Conservation (phyloP, 2,113 vertebrate genomes). For the Corapipo altera region DNA sequence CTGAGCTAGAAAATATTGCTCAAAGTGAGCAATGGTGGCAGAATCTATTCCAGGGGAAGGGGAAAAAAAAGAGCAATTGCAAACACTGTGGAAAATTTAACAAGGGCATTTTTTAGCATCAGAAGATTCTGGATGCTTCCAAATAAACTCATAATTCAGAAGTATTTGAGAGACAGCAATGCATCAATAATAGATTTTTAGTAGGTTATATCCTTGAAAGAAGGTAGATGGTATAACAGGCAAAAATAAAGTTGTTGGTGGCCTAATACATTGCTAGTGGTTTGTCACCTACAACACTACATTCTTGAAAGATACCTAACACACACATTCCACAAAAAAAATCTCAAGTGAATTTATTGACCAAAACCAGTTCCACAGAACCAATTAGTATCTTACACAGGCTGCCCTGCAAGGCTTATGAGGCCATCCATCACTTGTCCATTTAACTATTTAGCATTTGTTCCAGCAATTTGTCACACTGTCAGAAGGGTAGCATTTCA, state of each 20-base stretch:
- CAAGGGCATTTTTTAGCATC: not conserved
- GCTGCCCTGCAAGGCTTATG: constrained; percentile 79
- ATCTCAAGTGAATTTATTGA: constrained; percentile 82
- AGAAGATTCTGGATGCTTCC: not conserved
- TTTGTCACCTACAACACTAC: constrained; percentile 67
- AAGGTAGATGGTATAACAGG: not conserved
- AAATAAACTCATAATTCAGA: constrained; percentile 32
- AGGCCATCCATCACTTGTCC: constrained; percentile 84
- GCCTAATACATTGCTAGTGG: constrained; percentile 51
- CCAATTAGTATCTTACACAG: constrained; percentile 82
- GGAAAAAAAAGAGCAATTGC: not conserved
- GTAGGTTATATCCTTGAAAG: constrained; percentile 17
- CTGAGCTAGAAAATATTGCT: not conserved
- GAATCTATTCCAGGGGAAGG: not conserved
- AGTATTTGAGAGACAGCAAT: not conserved
- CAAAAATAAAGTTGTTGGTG: constrained; percentile 63
- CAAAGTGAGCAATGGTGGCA: not conserved
- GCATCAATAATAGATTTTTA: not conserved
- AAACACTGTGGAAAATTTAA: not conserved
- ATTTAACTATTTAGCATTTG: constrained; percentile 85
- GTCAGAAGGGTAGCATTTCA: constrained; percentile 77
- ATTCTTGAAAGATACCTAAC: constrained; percentile 70
- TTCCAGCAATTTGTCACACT: constrained; percentile 83
- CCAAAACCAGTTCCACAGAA: constrained; percentile 81
- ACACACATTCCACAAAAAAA: constrained; percentile 1